Evolutionary conservation across 2,797 vertebrate species (phyloP).

Genomic region (Glossophaga mutica): DNA sequence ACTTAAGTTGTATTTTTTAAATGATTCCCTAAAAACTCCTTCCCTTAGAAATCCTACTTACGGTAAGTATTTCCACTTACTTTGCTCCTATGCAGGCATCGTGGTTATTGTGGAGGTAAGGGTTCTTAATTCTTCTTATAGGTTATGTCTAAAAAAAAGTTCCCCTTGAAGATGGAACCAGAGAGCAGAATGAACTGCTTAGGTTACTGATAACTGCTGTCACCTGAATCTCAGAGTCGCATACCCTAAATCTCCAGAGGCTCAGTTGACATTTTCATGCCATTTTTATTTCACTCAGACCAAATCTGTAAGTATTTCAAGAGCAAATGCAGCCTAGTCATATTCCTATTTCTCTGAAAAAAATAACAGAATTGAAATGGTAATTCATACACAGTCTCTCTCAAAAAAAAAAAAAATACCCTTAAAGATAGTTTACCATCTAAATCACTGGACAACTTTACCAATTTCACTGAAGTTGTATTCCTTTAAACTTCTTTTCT

Average conservation of each 20-base stretch:
- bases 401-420: background rate
- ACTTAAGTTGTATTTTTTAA: background rate
- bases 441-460: constrained; percentile 63
- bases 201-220: constrained; percentile 52
- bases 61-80: background rate
- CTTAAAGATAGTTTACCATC: constrained; percentile 40
- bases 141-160: constrained; percentile 48
- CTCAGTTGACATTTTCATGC: constrained; percentile 62
- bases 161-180: constrained; percentile 57
- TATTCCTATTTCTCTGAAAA: constrained; percentile 45
- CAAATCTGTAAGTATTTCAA: constrained; percentile 58
- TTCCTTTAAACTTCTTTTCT: constrained; percentile 60
- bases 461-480: constrained; percentile 50
- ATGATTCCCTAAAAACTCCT: background rate
- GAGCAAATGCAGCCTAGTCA: constrained; percentile 51
- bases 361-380: constrained; percentile 21
- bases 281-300: constrained; percentile 45
- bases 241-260: constrained; percentile 63
- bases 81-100: background rate
- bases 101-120: background rate
- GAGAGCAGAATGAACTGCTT: constrained; percentile 62
- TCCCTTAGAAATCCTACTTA: background rate
- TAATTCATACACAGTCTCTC: constrained; percentile 47
- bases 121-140: background rate
- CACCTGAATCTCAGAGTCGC: constrained; percentile 68